Percentiles rank a stretch among this genome's conserved stretches.
Evolutionary conservation across 2,797 vertebrate species (phyloP).

Genomic region (Pristis pectinata): DNA sequence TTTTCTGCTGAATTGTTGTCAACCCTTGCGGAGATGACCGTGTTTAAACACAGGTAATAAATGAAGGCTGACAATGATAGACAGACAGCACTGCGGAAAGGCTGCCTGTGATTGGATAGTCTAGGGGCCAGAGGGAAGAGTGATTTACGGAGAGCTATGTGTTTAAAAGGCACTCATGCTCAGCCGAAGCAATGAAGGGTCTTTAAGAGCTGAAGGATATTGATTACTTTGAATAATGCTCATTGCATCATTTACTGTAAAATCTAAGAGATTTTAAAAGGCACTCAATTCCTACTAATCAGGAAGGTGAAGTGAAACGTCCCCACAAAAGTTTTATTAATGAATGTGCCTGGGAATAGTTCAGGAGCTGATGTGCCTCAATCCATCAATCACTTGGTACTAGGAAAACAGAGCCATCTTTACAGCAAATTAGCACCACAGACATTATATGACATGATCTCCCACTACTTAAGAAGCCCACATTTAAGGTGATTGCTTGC

Average conservation of each 20-base stretch:
- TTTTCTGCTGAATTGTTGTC: background rate
- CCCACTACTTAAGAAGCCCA: background rate
- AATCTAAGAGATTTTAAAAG: conserved; percentile 21
- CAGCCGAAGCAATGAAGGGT: background rate
- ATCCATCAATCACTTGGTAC: background rate
- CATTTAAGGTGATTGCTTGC: background rate
- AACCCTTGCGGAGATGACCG: background rate
- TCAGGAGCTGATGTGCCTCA: background rate
- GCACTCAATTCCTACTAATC: conserved; percentile 23
- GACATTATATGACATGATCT: background rate
- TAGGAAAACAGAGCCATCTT: background rate
- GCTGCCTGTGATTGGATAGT: background rate
- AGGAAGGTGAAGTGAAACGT: background rate
- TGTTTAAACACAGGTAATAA: background rate
- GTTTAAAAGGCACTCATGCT: background rate
- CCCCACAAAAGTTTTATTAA: conserved; percentile 20
- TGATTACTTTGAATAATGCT: conserved; percentile 8
- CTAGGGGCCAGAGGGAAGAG: background rate
- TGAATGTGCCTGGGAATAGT: background rate
- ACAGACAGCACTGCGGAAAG: background rate
- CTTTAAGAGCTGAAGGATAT: conserved; percentile 29
- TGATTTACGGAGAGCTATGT: background rate
- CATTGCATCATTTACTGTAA: conserved; percentile 1
- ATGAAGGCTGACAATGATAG: background rate
- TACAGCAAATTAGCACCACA: conserved; percentile 11